Base-by-base conservation (phyloP, 30 jellyfish, hydroid and myxozoan species). In the Rhopilema esculentum region DNA sequence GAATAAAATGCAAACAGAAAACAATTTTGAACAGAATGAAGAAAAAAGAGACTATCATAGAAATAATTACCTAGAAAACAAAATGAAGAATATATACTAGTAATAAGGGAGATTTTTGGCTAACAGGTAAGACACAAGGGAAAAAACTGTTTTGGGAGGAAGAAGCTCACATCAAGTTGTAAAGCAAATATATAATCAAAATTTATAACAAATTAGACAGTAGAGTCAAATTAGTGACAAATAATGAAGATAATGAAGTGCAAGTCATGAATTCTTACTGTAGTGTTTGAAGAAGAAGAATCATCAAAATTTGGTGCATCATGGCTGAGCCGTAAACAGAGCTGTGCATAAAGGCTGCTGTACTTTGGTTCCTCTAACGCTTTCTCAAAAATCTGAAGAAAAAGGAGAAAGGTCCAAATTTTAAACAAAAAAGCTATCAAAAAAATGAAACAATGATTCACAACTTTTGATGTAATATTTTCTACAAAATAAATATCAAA, bases 261-360 rank as follows among this genome's bases (percentile, higher is more conserved):
- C 73, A 8, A 8, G 9, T 12, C 9, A 63, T 17, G 25, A 4
- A 63, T 4, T 80, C 98, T 72, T 75, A 92, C 98, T 65, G 93
- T 79, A 63, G 91, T 80, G 73, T 70, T 87, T 57, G 93, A 29
- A 53, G 19, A 27, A 77, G 97, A 17, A 72, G 97, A 87, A 65
- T 87, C 98, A 87, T 93, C 98, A 93, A 93, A 93, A 83, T 93
- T 93, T 30, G 98, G 98, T 51, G 92, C 97, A 32, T 88, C 98
- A 88, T 93, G 91, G 62, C 97, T 82, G 48, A 93, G 89, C 49
- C 95, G 87, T 22, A 74, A 87, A 79, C 98, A 93, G 74, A 93
- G 92, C 82, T 74, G 93, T 28, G 98, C 97, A 93, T 93, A 93
- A 70, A 93, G 75, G 68, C 87, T 93, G 81, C 95, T 87, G 88